phyloP scores from a whole-genome alignment of 2,888 invertebrate species.

The Tenthredo distinguenda region DNA sequence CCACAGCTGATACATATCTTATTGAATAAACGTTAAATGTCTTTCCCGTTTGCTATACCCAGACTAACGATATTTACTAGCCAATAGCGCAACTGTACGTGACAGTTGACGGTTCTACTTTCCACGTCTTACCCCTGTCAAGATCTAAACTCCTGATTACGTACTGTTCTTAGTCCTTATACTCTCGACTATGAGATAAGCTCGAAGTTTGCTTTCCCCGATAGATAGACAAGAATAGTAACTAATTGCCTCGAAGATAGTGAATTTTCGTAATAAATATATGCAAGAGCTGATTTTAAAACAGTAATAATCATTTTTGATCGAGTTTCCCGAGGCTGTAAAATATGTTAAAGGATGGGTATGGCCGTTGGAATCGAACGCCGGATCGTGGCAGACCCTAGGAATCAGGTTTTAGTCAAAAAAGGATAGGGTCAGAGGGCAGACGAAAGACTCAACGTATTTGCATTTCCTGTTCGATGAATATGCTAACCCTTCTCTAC shows the following conservation, averaged over 20 bases:
- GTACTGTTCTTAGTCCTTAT: not conserved
- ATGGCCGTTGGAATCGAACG: conserved; percentile 38
- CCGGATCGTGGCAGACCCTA: not conserved
- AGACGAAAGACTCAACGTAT: conserved; percentile 63
- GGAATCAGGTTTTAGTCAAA: conserved; percentile 39
- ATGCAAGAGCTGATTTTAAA: not conserved
- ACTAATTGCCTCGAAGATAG: not conserved
- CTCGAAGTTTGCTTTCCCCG: not conserved
- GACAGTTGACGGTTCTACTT: not conserved
- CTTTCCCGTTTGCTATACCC: not conserved
- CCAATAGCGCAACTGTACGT: not conserved
- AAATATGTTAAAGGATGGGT: not conserved
- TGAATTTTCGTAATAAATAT: not conserved
- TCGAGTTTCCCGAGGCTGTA: not conserved
- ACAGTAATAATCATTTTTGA: not conserved
- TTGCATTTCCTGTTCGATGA: conserved; percentile 72
- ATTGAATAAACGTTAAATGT: not conserved
- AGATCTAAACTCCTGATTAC: not conserved
- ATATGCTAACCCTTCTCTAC: conserved; percentile 57
- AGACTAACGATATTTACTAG: not conserved
- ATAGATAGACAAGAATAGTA: not conserved
- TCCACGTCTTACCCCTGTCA: not conserved
- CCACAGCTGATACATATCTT: not conserved
- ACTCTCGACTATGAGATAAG: not conserved
- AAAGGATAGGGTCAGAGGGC: conserved; percentile 64